Base-by-base conservation (phyloP, 2,888 invertebrate genomes). In the Stictocephala bisonia region DNA sequence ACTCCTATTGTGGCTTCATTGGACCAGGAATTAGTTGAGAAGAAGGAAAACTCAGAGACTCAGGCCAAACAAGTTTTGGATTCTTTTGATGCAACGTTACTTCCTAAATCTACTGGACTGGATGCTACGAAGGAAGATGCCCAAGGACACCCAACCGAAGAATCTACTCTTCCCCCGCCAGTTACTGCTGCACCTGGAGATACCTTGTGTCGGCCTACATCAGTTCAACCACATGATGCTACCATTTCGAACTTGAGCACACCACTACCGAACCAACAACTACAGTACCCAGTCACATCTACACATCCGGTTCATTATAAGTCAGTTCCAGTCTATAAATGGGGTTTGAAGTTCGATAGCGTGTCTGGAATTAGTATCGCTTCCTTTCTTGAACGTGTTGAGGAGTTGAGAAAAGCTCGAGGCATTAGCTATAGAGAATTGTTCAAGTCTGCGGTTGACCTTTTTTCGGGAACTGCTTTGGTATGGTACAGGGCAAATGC, bases 401-500 rank as follows among this genome's bases (percentile, higher is more conserved):
- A 79, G n/a, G 79, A 79, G 27, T 24, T 78, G 15, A 58, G 77
- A 15, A 50, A 58, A n/a, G 71, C 78, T 2, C 51, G 78, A 0
- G 69, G 71, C 7, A 51, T 76, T 15, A 41, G 71, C 11, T 44
- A 72, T 18, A 41, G 64, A 1, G 74, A 79, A 7, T 26, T 79
- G 9, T 79, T 75, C 41, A 27, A 70, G 1, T 58, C 75, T 7
- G 78, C 79, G 0, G 67, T 75, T 0, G 80, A 80, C 29, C 58
- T 80, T 2, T 79, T 79, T 71, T 31, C 50, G 11, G 79, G 77
- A n/a, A 48, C 68, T 4, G 80, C 79, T 9, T 51, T 77, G 0
- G 74, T 77, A 2, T 80, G 79, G 78, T 80, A 70, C 83, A 84
- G 79, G 83, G 84, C 75, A 0, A 40, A 41, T n/a, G 26, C 24